A percentile compares a stretch with the other conserved stretches of the same genome.
Evolutionary conservation across 1,140 invertebrate genomes (phyloP).

Genomic region (Luehdorfia chinensis): DNA sequence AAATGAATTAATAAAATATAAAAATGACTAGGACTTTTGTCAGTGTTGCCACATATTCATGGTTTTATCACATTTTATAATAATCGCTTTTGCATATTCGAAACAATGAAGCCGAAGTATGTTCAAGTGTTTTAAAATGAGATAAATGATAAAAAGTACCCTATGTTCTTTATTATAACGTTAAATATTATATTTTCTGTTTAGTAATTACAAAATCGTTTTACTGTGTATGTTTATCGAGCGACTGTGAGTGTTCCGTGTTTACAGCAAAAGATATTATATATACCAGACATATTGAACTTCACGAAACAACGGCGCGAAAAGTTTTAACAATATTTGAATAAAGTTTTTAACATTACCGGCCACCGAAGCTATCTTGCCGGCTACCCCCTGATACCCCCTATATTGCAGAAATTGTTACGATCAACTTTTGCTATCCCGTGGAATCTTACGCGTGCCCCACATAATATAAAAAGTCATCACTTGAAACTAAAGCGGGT

Average conservation of each 20-base stretch:
- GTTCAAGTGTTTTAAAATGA: too few relatives aligned
- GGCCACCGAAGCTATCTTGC: conserved; percentile 26
- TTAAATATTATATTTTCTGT: too few relatives aligned
- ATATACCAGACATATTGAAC: conserved; percentile 33
- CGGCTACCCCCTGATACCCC: conserved; percentile 26
- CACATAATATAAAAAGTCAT: conserved; percentile 12
- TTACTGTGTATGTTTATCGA: too few relatives aligned
- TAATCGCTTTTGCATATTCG: too few relatives aligned
- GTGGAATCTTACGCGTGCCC: conserved; percentile 12
- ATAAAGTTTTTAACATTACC: conserved; percentile 35
- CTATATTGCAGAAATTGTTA: conserved; percentile 31
- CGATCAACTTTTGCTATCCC: conserved; percentile 29
- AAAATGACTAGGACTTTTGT: too few relatives aligned
- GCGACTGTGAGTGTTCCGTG: not conserved
- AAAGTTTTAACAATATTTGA: conserved; percentile 53
- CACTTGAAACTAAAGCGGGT: not conserved
- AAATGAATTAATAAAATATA: too few relatives aligned
- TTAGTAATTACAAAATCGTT: too few relatives aligned
- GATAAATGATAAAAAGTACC: too few relatives aligned
- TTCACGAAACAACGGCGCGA: conserved; percentile 35
- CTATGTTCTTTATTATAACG: too few relatives aligned
- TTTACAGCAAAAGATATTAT: conserved; percentile 21
- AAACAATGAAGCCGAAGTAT: too few relatives aligned
- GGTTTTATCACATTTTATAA: too few relatives aligned
- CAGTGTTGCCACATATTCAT: too few relatives aligned